Evolutionary conservation across 2,113 vertebrate genomes (phyloP), one percentile per base, ranked within the genome.

Genomic region (Reinhardtius hippoglossoides): DNA sequence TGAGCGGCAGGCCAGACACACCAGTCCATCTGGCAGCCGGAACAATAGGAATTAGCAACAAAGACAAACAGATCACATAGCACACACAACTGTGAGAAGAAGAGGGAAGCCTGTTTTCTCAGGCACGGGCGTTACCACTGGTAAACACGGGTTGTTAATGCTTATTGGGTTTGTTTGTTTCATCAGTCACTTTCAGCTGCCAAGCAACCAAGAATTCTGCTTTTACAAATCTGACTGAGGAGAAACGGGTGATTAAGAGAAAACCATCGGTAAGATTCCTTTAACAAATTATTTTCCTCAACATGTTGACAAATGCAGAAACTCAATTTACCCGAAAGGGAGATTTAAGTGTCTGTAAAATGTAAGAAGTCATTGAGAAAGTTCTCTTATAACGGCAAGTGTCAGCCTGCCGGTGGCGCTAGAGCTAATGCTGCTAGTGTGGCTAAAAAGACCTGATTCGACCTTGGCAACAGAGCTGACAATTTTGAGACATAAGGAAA

Each of bases 1-100:
- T 99, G 97, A 0, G 96, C 96, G 0, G 93, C 86, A 0, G 97
- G 97, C 97, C 97, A 98, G 56, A 98, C 62, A 8, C 96, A 95
- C 95, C 96, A 98, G 83, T 98, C 97, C 0, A 90, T 95, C 97
- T 98, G 84, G 0, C 0, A 21, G 48, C 0, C 56, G 72, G 1
- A 63, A 16, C 1, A 24, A 23, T 48, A 61, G 0, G 46, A 24
- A 59, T 74, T 21, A 78, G 23, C 52, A 67, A 58, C 24, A 58
- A 27, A 58, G 10, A 5, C 4, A 7, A 26, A 27, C 8, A 59
- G 5, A 60, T 50, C 4, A 50, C 18, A 5, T 16, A 50, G 18
- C 8, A 54, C n/a, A 54, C 13, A 54, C 50, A 54, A 21, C 50
- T 8, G 15, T 57, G 14, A 74, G 10, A 21, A 21, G 37, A 9